phyloP scores from a whole-genome alignment of 2,888 invertebrate genomes.

The Diloba caeruleocephala region DNA sequence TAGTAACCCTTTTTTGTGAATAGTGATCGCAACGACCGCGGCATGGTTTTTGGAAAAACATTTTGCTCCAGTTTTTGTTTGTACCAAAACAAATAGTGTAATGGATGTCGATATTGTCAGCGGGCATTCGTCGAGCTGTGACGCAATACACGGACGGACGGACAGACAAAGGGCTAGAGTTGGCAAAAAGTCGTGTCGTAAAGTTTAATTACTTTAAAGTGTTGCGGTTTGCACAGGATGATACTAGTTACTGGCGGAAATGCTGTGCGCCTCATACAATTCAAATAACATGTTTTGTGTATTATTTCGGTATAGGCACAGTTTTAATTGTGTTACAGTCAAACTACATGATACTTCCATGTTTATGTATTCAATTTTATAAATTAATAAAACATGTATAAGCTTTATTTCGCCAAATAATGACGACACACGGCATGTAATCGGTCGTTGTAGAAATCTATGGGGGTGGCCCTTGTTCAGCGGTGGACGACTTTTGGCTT shows the following conservation, averaged over 20 bases:
- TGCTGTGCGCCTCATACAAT: conserved; percentile 5
- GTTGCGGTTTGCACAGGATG: conserved; percentile 65
- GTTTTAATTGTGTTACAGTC: no score
- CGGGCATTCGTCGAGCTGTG: conserved; percentile 53
- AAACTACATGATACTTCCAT: no score
- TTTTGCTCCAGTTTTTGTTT: conserved; percentile 77
- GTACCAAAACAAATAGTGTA: conserved; percentile 70
- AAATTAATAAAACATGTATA: no score
- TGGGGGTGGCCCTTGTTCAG: no score
- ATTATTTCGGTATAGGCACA: not conserved
- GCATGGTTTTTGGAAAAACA: conserved; percentile 56
- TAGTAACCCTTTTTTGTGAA: conserved; percentile 65
- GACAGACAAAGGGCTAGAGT: conserved; percentile 68
- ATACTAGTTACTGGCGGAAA: conserved; percentile 23
- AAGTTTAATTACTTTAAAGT: conserved; percentile 64
- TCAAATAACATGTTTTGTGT: conserved; percentile 2
- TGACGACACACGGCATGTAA: no score
- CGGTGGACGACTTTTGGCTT: no score
- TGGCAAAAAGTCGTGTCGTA: conserved; percentile 73
- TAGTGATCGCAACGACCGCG: conserved; percentile 46
- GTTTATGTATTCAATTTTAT: no score
- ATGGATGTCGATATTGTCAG: conserved; percentile 59
- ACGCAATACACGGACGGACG: conserved; percentile 57
- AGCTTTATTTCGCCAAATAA: no score
- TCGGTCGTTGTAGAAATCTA: no score